Base-by-base conservation (phyloP, 2,797 vertebrate species). In the Dendrocincla fuliginosa region DNA sequence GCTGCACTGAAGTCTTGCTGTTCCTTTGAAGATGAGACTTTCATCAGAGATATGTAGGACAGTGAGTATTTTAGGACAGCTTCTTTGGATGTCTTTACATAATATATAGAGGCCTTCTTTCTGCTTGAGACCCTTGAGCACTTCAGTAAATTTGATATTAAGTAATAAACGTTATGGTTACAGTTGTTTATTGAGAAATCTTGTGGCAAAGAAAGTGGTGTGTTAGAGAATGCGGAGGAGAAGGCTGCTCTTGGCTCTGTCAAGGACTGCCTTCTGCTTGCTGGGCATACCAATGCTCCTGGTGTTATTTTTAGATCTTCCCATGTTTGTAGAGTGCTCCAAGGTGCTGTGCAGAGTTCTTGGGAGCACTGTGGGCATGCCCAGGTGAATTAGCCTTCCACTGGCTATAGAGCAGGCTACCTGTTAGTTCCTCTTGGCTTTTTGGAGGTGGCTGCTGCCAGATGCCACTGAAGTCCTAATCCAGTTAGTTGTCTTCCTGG, bases 71-170 rank as follows among this genome's bases (percentile, higher is more conserved):
- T 52, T 70, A 87, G 94, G 79, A 86, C 33, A n/a, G 57, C 77
- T 91, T 81, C 52, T 91, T 90, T 84, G 64, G 35, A 52, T 77
- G 25, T 20, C 63, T 89, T 88, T 78, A 37, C 35, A 30, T 91
- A 84, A 91, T 86, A 69, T 52, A 63, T 73, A 52, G 47, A 73
- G 52, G 7, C 10, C 63, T 84, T 84, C 42, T 14, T 75, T 84
- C 70, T 65, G 70, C 77, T 69, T 47, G 50, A 74, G 90, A 87
- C 56, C 67, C 59, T 61, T 52, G 28, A 88, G 67, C 74, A 91
- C 85, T 95, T 91, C 25, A 37, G 55, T 82, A 93, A 67, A 91
- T 95, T 95, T 79, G 80, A 56, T 90, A 84, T 73, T 79, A 93
- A 91, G 70, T 56, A 87, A 88, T 94, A 88, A 84, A 86, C 59